phyloP scores from a whole-genome alignment of 2,797 vertebrate species.

The Allobates femoralis region DNA sequence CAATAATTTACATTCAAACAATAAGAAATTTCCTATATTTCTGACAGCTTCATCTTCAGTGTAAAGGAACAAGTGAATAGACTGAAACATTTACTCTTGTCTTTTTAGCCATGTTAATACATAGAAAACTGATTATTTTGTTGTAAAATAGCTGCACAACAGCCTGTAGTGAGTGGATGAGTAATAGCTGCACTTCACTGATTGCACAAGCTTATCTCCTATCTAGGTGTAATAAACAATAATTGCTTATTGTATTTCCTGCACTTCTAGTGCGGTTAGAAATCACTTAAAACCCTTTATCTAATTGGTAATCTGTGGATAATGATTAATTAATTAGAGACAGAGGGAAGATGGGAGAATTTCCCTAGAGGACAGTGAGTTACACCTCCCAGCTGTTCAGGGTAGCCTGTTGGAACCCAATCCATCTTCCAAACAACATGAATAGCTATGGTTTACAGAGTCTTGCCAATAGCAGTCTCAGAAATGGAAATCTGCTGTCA shows the following conservation, averaged over 20 bases:
- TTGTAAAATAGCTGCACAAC: slow-evolving; percentile 42
- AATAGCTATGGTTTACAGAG: slow-evolving; percentile 55
- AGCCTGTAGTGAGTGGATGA: slow-evolving; percentile 21
- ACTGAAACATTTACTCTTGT: not conserved
- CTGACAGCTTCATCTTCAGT: not conserved
- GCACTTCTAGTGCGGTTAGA: slow-evolving; percentile 54
- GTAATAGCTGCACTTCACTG: slow-evolving; percentile 37
- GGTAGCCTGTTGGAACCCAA: slow-evolving; percentile 58
- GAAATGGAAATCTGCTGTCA: slow-evolving; percentile 56
- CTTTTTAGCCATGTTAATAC: not conserved
- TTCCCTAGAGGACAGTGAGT: slow-evolving; percentile 54
- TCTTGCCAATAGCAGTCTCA: slow-evolving; percentile 58
- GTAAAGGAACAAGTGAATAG: not conserved
- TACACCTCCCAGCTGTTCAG: slow-evolving; percentile 63
- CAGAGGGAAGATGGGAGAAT: slow-evolving; percentile 56
- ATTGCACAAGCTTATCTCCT: slow-evolving; percentile 51
- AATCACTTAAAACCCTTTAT: slow-evolving; percentile 62
- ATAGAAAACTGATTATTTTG: slow-evolving; percentile 33
- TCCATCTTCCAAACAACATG: slow-evolving; percentile 62
- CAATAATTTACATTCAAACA: not conserved
- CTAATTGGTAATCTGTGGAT: slow-evolving; percentile 62
- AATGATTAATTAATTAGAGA: slow-evolving; percentile 65
- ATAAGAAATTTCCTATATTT: not conserved
- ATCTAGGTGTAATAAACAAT: slow-evolving; percentile 60
- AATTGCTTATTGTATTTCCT: slow-evolving; percentile 58